These are phyloP conservation scores for Brachymystax lenok DNA, from an alignment of 2,797 vertebrate genomes.

Conservation along the genomic window DNA sequence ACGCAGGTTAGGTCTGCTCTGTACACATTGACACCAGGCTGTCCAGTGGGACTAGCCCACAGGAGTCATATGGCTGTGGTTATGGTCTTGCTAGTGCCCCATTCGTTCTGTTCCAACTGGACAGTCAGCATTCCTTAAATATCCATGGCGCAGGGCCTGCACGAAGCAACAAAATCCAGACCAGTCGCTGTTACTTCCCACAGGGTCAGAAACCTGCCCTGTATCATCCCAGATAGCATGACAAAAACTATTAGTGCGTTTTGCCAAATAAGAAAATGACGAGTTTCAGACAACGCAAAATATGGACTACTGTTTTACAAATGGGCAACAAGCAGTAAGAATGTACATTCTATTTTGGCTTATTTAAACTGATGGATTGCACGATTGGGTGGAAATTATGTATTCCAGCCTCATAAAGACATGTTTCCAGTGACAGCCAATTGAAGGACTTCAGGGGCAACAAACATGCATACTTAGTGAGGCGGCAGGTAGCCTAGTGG, in stretches of 20 bases:
- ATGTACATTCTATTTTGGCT: not conserved
- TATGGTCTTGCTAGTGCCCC: slow-evolving; percentile 56
- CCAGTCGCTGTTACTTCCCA: slow-evolving; percentile 53
- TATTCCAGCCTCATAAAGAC: not conserved
- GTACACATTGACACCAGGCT: slow-evolving; percentile 39
- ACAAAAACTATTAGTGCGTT: slow-evolving; percentile 24
- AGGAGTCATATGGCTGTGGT: slow-evolving; percentile 67
- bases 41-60: slow-evolving; percentile 52
- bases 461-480: not conserved
- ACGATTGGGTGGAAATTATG: not conserved
- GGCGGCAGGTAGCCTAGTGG: too few species aligned
- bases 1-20: slow-evolving; percentile 37
- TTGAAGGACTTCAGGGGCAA: slow-evolving; percentile 10
- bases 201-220: slow-evolving; percentile 8
- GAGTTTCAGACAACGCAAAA: slow-evolving; percentile 3
- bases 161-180: slow-evolving; percentile 53
- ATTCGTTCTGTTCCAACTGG: slow-evolving; percentile 60
- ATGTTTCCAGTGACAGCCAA: slow-evolving; percentile 11
- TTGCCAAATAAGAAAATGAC: slow-evolving; percentile 11
- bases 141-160: slow-evolving; percentile 57
- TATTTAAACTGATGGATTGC: slow-evolving; percentile 1
- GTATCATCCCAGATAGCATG: not conserved
- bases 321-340: not conserved
- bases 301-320: too few species aligned
- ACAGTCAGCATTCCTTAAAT: slow-evolving; percentile 78